These are phyloP conservation scores for Ceraclea dissimilis DNA, from an alignment of 2,888 invertebrate genomes.

Conservation along the genomic window DNA sequence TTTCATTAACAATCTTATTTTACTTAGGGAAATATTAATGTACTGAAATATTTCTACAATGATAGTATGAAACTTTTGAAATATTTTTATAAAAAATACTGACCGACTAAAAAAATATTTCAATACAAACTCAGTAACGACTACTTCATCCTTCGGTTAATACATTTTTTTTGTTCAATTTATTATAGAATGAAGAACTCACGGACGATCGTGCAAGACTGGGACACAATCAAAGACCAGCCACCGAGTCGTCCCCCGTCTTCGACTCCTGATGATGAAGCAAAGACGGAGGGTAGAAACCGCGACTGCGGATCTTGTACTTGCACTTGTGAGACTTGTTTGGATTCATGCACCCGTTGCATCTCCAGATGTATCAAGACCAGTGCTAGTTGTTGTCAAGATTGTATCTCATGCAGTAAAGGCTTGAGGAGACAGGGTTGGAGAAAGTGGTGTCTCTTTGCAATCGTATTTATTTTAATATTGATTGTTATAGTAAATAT, in stretches of 20 bases:
- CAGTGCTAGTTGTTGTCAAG: background rate
- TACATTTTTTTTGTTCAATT: too few species aligned
- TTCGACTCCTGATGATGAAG: background rate
- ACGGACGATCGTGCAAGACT: background rate
- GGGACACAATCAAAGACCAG: background rate
- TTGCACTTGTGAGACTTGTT: background rate
- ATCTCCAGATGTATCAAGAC: background rate
- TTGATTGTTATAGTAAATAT: conserved; percentile 86
- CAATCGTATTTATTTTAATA: conserved; percentile 75
- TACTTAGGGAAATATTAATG: too few species aligned
- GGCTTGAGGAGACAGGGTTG: conserved; percentile 53
- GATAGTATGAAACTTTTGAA: too few species aligned
- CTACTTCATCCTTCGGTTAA: too few species aligned
- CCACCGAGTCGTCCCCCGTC: background rate
- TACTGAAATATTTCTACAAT: too few species aligned
- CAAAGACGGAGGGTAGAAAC: background rate
- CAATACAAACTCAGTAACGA: too few species aligned
- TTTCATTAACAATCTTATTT: too few species aligned
- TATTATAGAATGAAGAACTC: background rate
- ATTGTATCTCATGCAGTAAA: conserved; percentile 1
- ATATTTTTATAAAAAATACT: too few species aligned
- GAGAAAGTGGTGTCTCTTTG: conserved; percentile 88
- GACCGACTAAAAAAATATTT: too few species aligned
- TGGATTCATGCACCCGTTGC: background rate
- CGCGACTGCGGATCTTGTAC: background rate